Base-by-base conservation (phyloP, 2,113 vertebrate species). In the Nothocercus julius region DNA sequence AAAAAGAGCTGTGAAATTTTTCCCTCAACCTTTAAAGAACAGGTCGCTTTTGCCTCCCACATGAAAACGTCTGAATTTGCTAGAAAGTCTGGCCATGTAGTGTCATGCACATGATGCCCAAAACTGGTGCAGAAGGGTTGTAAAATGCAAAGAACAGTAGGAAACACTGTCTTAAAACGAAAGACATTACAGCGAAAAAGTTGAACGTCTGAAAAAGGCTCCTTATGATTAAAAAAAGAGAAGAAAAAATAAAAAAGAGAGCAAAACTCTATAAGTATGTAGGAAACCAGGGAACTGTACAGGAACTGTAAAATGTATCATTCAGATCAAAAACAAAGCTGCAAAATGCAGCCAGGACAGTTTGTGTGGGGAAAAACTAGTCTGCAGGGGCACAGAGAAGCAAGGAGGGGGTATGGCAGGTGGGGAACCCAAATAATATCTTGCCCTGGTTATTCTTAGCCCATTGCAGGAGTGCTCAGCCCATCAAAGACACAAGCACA, bases 1-100 rank as follows among this genome's bases (percentile, higher is more conserved):
- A 85, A 49, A 9, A 4, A 19, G 28, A 66, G 10, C 51, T 77
- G n/a, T 76, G 51, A 85, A 22, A 7, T 47, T 84, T 78, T 9
- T 59, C 7, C n/a, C 13, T 74, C n/a, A 72, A 8, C 15, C 40
- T 22, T 58, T 42, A 42, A 76, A 18, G 9, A 82, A 5, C 67
- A 6, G 5, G 3, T 1, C 3, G 2, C 7, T 66, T 82, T 85
- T 54, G 28, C 5, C 42, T 10, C 2, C 36, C 38, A 24, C 20
- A 42, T 28, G 38, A 73, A 11, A 61, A 24, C 20, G 7, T 59
- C 42, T 40, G 51, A 81, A 54, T 28, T 90, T 75, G 36, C 25
- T 42, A 24, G 45, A 7, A 4, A 40, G 14, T 72, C 40, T 1
- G 7, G 19, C 45, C 74, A 40, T 40, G 53, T 21, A 0, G 0